phyloP scores from a whole-genome alignment of 2,113 vertebrate genomes.

The Pandion haliaetus region DNA sequence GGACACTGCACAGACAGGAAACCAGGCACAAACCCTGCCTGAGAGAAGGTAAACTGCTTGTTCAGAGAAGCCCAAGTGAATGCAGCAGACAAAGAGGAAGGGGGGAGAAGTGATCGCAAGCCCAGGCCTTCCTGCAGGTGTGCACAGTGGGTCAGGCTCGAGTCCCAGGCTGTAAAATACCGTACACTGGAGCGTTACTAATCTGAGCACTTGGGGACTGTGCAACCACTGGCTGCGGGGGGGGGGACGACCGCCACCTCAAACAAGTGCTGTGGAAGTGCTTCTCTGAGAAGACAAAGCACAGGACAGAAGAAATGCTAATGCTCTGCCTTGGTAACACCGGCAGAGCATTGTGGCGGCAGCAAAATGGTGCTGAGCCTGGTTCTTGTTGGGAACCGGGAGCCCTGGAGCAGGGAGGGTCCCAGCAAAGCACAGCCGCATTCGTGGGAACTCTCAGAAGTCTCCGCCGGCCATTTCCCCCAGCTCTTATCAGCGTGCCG shows the following conservation, averaged over 20 bases:
- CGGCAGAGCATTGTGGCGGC: background rate
- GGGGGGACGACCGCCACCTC: background rate
- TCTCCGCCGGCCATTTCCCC: background rate
- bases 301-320: background rate
- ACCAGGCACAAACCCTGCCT: background rate
- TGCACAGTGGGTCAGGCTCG: background rate
- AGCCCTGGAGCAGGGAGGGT: background rate
- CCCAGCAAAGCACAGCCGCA: background rate
- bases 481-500: background rate
- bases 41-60: background rate
- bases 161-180: slow-evolving; percentile 1
- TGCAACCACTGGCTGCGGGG: background rate
- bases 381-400: background rate
- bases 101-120: background rate
- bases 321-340: background rate
- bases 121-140: slow-evolving; percentile 43
- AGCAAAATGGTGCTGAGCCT: background rate
- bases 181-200: background rate
- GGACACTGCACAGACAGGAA: slow-evolving; percentile 21
- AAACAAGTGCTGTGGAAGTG: background rate
- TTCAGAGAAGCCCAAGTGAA: background rate
- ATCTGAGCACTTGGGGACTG: background rate
- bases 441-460: background rate
- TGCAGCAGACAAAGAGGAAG: background rate
- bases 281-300: slow-evolving; percentile 8